These are phyloP conservation scores for Drosophila colorata DNA, from an alignment of 2,888 invertebrate genomes.

Conservation along the genomic window DNA sequence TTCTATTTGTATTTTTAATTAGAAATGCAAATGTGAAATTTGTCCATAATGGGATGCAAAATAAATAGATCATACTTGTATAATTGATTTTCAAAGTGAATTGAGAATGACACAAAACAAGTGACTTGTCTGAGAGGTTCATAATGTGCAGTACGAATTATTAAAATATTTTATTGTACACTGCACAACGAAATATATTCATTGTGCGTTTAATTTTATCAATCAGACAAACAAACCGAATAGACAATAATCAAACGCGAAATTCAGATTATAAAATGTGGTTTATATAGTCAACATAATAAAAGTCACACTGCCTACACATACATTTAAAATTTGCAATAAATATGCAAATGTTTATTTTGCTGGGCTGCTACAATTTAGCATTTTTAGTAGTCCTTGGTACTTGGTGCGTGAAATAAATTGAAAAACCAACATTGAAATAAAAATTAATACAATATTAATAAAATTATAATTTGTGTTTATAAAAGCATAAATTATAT, in stretches of 20 bases:
- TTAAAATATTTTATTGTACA: background rate
- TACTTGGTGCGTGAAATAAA: slow-evolving; percentile 31
- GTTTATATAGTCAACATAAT: slow-evolving; percentile 37
- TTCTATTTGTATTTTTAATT: slow-evolving; percentile 46
- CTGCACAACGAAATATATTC: background rate
- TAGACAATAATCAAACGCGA: slow-evolving; percentile 39
- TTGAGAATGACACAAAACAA: background rate
- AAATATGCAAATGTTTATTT: slow-evolving; percentile 52
- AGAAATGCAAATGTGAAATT: slow-evolving; percentile 57
- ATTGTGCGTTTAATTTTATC: slow-evolving; percentile 9
- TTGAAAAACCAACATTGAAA: background rate
- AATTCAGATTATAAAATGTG: slow-evolving; percentile 43
- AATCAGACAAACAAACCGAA: slow-evolving; percentile 9
- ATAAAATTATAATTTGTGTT: slow-evolving; percentile 65
- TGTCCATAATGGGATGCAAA: slow-evolving; percentile 24
- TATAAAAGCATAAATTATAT: slow-evolving; percentile 65
- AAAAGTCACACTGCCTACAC: slow-evolving; percentile 21
- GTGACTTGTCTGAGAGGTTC: background rate
- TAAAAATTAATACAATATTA: slow-evolving; percentile 31
- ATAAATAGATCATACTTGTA: slow-evolving; percentile 54
- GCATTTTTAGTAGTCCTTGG: too few species aligned
- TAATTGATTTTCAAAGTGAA: slow-evolving; percentile 37
- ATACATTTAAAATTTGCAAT: slow-evolving; percentile 26
- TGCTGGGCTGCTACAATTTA: slow-evolving; percentile 16
- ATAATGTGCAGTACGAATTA: background rate